phyloP scores from a whole-genome alignment of 2,797 vertebrate species.

The Protonibea diacanthus region DNA sequence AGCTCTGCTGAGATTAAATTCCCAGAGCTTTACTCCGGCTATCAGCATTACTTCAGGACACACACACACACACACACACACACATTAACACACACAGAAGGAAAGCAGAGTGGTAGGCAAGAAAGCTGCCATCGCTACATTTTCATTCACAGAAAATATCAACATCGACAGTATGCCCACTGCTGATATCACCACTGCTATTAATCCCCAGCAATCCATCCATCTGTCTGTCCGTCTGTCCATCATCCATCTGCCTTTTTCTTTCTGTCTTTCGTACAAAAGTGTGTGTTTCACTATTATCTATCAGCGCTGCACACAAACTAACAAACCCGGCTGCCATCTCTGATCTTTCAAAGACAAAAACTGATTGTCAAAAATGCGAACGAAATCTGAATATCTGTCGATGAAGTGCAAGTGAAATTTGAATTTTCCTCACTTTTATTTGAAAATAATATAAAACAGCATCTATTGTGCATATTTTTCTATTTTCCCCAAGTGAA shows the following conservation, averaged over 20 bases:
- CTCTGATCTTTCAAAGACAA: neutral
- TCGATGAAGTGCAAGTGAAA: neutral
- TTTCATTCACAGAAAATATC: slow-evolving; percentile 78
- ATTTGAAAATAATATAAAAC: neutral
- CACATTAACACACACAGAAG: slow-evolving; percentile 39
- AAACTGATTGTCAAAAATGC: neutral
- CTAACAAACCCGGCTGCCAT: neutral
- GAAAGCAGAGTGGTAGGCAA: slow-evolving; percentile 60
- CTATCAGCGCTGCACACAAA: slow-evolving; percentile 8
- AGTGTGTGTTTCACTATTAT: neutral
- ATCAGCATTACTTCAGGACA: slow-evolving; percentile 82
- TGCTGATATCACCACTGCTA: slow-evolving; percentile 60
- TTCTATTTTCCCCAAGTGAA: neutral
- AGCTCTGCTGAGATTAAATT: slow-evolving; percentile 82
- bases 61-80: slow-evolving; percentile 51
- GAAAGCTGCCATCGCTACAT: slow-evolving; percentile 70
- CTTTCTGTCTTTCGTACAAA: slow-evolving; percentile 13
- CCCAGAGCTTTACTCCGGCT: slow-evolving; percentile 80
- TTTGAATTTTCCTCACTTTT: neutral
- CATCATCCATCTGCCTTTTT: slow-evolving; percentile 26
- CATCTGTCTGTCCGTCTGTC: slow-evolving; percentile 39
- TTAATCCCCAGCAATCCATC: slow-evolving; percentile 62
- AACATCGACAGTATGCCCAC: slow-evolving; percentile 62
- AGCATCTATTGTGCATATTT: neutral
- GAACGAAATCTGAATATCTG: neutral